A percentile compares a stretch with the other conserved stretches of the same genome.
Conservation (phyloP, 2,888 invertebrate genomes). For the Apodemia mormo region DNA sequence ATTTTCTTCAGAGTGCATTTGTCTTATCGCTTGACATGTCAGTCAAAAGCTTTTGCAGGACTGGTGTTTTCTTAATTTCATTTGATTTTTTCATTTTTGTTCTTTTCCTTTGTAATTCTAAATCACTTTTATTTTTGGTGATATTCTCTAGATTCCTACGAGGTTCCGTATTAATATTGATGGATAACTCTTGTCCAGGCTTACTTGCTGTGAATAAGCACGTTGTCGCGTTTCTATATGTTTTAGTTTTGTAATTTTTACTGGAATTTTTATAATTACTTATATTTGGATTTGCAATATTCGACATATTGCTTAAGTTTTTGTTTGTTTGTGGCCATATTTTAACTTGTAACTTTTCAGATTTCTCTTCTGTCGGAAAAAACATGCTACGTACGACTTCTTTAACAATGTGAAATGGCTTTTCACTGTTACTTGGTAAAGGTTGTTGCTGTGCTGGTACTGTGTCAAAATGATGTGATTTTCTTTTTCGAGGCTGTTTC, state of each 20-base stretch:
- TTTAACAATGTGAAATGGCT: not conserved
- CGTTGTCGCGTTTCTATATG: not conserved
- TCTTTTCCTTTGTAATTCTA: not conserved
- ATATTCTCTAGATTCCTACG: not conserved
- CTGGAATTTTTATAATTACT: not conserved
- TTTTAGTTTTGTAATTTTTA: not conserved
- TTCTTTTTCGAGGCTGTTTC: not conserved
- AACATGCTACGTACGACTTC: not conserved
- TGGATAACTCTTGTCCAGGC: not conserved
- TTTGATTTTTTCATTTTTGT: not conserved
- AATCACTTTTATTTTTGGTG: too few species aligned
- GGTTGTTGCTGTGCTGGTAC: not conserved
- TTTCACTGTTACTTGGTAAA: not conserved
- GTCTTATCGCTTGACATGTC: not conserved
- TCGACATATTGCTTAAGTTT: not conserved
- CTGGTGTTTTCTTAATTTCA: not conserved
- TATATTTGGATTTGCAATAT: too few species aligned
- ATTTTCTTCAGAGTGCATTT: not conserved
- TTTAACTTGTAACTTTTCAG: not conserved
- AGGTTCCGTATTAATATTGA: not conserved
- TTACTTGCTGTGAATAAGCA: not conserved
- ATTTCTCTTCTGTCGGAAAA: not conserved
- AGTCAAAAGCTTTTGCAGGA: not conserved
- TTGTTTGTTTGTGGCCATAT: not conserved
- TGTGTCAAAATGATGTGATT: not conserved